A percentile compares a stretch with the other conserved stretches of the same genome.
Evolutionary conservation across 2,797 vertebrate species (phyloP).

Genomic region (Sebastes nivosus): DNA sequence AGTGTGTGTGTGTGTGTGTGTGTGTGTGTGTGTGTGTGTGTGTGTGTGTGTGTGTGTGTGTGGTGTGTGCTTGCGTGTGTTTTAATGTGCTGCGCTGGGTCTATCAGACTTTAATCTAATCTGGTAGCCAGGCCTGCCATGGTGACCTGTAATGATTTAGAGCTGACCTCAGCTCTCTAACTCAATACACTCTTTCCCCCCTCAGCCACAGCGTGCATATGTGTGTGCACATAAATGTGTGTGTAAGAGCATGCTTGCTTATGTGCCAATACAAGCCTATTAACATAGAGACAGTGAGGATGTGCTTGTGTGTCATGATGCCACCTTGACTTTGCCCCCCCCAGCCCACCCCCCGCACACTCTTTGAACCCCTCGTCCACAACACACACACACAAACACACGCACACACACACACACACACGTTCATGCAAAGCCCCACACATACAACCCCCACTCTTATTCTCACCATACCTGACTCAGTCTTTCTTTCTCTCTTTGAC

Average conservation of each 20-base stretch:
- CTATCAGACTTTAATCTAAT: constrained; percentile 81
- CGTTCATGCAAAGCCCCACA: constrained; percentile 1
- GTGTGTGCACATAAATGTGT: constrained; percentile 31
- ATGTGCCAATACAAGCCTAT: constrained; percentile 43
- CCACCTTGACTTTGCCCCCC: constrained; percentile 26
- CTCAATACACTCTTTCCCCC: constrained; percentile 68
- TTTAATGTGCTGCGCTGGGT: constrained; percentile 71
- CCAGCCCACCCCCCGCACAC: neutral
- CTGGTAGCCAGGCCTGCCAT: constrained; percentile 68
- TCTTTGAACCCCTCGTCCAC: constrained; percentile 3
- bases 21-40: too few species aligned
- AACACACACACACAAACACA: constrained; percentile 1
- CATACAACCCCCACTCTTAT: neutral
- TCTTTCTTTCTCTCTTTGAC: constrained; percentile 61
- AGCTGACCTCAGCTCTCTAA: constrained; percentile 75
- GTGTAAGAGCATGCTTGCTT: constrained; percentile 21
- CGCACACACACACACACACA: neutral
- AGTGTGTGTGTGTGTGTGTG: too few species aligned
- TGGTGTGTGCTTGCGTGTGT: constrained; percentile 34
- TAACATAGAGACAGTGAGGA: constrained; percentile 45
- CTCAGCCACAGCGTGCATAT: constrained; percentile 29
- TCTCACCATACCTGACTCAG: constrained; percentile 7
- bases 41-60: neutral
- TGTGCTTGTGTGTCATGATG: constrained; percentile 13
- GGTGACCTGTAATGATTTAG: constrained; percentile 80